Base-by-base conservation (phyloP, 2,888 invertebrate genomes). In the Epicampocera succincta region DNA sequence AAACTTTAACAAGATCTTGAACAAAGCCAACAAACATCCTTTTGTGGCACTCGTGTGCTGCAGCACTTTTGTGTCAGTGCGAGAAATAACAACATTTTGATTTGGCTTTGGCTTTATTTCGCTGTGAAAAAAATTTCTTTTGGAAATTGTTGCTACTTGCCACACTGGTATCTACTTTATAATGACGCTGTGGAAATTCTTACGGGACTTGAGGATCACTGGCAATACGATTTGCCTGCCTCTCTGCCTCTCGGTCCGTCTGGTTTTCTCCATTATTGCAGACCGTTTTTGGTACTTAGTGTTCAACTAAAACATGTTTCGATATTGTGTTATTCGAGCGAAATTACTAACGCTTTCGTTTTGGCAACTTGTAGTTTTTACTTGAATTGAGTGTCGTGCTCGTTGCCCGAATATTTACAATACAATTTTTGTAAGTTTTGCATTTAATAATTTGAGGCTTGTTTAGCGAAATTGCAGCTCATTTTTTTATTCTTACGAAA, bases 371-470 rank as follows among this genome's bases (percentile, higher is more conserved):
- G 74, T 58, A 33, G 48, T 66, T 42, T 52, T 38, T 38, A 33
- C 3, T 25, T 11, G 11, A 46, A 40, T 38, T 60, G 44, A 54
- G 29, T 65, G 65, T 80, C 80, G 80, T 80, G 80, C 75, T 75
- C 65, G 66, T 60, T 25, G 75, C 52, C 25, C 40, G 21, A 58
- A 58, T 33, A 33, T 33, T 33, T 33, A 75, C 65, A 52, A 66
- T 66, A 72, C 33, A 33, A 33, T 72, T 72, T 61, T 54, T 69
- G n/a, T 15, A 73, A 72, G 52, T 72, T 78, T 76, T 81, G 66
- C 66, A 76, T 81, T 80, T 80, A 71, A 72, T 80, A 76, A 76
- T 72, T 76, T 80, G 48, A 56, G 60, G 66, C 40, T 72, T 78
- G 73, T 77, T 69, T 54, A 29, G 29, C n/a, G 42, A 72, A 76